Conservation (phyloP, 2,797 vertebrate species). For the Masticophis lateralis region DNA sequence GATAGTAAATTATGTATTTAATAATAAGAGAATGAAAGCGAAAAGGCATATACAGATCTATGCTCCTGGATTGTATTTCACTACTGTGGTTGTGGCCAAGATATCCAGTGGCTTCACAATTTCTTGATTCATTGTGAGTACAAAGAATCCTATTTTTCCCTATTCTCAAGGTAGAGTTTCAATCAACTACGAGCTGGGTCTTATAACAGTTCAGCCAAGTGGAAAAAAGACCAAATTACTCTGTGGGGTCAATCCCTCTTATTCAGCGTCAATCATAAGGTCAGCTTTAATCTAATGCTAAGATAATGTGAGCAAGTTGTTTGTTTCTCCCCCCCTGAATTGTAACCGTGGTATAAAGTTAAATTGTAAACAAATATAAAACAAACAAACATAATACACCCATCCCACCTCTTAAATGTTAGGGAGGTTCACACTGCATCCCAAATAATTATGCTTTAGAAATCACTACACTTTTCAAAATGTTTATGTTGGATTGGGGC, state of each 20-base stretch:
- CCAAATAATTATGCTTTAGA: background rate
- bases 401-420: background rate
- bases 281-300: background rate
- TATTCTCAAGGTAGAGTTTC: background rate
- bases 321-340: background rate
- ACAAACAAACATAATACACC: background rate
- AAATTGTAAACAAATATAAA: background rate
- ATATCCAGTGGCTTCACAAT: background rate
- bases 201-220: slow-evolving; percentile 9
- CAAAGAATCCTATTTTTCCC: background rate
- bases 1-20: background rate
- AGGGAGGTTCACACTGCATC: background rate
- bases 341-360: background rate
- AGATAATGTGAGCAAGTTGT: background rate
- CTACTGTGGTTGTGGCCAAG: background rate
- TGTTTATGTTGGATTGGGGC: background rate
- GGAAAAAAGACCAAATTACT: slow-evolving; percentile 11
- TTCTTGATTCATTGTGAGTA: background rate
- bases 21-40: background rate
- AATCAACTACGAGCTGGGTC: slow-evolving; percentile 10
- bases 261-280: background rate
- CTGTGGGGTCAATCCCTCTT: background rate
- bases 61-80: background rate
- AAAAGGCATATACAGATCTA: background rate
- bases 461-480: background rate